These are phyloP conservation scores for Acridotheres tristis DNA, from an alignment of 2,797 vertebrate species.

Conservation along the genomic window DNA sequence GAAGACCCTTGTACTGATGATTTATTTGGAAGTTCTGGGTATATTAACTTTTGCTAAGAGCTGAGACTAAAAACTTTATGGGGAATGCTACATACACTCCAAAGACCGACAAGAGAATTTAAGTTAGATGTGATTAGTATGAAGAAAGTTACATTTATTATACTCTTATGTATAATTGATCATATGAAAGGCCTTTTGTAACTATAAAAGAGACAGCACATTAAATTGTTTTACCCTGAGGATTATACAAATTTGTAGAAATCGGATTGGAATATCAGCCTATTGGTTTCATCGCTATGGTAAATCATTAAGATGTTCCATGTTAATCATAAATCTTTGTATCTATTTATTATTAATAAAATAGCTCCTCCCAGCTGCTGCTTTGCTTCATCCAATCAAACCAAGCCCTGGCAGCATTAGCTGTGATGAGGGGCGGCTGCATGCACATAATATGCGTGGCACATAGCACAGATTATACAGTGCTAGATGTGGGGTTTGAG, in stretches of 20 bases:
- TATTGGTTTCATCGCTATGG: slow-evolving; percentile 77
- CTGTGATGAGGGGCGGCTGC: slow-evolving; percentile 40
- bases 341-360: slow-evolving; percentile 77
- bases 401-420: slow-evolving; percentile 24
- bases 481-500: slow-evolving; percentile 37
- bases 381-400: slow-evolving; percentile 69
- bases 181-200: slow-evolving; percentile 83
- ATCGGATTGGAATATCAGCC: slow-evolving; percentile 78
- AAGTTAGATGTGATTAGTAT: slow-evolving; percentile 84
- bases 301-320: slow-evolving; percentile 80
- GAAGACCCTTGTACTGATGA: slow-evolving; percentile 67
- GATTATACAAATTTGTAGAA: slow-evolving; percentile 81
- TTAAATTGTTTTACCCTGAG: slow-evolving; percentile 84
- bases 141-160: slow-evolving; percentile 84
- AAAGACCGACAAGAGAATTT: slow-evolving; percentile 80
- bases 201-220: slow-evolving; percentile 84
- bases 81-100: slow-evolving; percentile 77
- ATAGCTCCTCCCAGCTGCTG: slow-evolving; percentile 73
- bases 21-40: slow-evolving; percentile 79
- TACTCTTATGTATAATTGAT: slow-evolving; percentile 84
- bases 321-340: slow-evolving; percentile 75
- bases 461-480: slow-evolving; percentile 52
- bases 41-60: slow-evolving; percentile 83
- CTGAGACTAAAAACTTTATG: slow-evolving; percentile 81
- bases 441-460: slow-evolving; percentile 20